Evolutionary conservation across 2,797 vertebrate species (phyloP), one percentile per base, ranked within the genome.

Genomic region (Zalophus californianus): DNA sequence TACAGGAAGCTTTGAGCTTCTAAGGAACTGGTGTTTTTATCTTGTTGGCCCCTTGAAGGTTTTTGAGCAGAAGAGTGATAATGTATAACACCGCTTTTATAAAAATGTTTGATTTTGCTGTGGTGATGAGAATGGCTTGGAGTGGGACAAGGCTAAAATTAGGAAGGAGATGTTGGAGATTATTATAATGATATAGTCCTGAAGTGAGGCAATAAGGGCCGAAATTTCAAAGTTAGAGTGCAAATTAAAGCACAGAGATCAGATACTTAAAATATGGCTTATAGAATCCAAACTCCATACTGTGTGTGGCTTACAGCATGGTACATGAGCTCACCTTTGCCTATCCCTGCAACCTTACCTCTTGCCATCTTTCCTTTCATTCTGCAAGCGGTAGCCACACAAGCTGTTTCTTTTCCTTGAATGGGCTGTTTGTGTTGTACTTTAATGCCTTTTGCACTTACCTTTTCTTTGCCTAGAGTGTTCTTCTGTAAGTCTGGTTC

Each of bases 61-160:
- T 70, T 93, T 87, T 93, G 62, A 87, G 56, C 48, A 75, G 79
- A 66, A 84, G 66, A 90, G 35, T 75, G 58, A 56, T 77, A 56
- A 35, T 84, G 12, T 21, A 13, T 75, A 75, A 89, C 3, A 66
- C 44, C 25, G 29, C 54, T 94, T 89, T 83, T 48, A 93, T n/a
- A 93, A 70, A 83, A 83, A 83, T 85, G 77, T 2, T 90, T 86
- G 25, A 60, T 95, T 70, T 90, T 91, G 66, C 72, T 70, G 20
- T 78, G 32, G 25, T 88, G 48, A 50, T 86, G 27, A 82, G 75
- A 86, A 56, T 92, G 58, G 44, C 20, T 83, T 75, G 18, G 50
- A 83, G 66, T 62, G 56, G 64, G 66, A 82, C 80, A 68, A 88
- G 38, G 38, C 48, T 91, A 62, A 82, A 83, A 87, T 72, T 73